phyloP scores from a whole-genome alignment of 2,888 invertebrate species.

The Trypoxylon attenuatum region DNA sequence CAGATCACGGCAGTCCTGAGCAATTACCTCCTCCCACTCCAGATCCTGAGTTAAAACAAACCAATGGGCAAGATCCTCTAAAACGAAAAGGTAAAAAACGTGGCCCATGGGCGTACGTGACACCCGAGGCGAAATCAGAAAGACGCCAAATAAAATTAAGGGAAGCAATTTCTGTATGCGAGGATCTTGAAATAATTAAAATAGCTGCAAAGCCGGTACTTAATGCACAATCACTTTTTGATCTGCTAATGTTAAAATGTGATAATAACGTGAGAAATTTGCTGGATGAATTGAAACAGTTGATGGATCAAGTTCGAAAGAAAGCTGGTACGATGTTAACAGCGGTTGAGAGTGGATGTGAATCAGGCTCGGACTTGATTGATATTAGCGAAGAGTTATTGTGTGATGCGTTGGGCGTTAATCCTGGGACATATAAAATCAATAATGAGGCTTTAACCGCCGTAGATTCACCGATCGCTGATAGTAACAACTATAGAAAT shows the following conservation, averaged over 20 bases:
- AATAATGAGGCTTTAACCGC: constrained; percentile 59
- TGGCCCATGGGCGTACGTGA: constrained; percentile 71
- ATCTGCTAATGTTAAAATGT: constrained; percentile 67
- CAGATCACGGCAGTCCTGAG: constrained; percentile 77
- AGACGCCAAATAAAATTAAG: constrained; percentile 66
- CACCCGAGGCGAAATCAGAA: constrained; percentile 69
- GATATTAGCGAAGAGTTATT: constrained; percentile 63
- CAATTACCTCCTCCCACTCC: constrained; percentile 69
- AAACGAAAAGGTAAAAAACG: constrained; percentile 71
- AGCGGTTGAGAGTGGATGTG: constrained; percentile 43
- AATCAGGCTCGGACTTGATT: constrained; percentile 44
- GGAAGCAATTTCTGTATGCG: constrained; percentile 70
- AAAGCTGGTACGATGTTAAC: constrained; percentile 60
- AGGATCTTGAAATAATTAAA: constrained; percentile 65
- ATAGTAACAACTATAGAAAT: constrained; percentile 20
- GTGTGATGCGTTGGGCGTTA: constrained; percentile 63
- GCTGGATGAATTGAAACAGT: constrained; percentile 63
- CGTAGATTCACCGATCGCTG: constrained; percentile 24
- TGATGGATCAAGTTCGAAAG: constrained; percentile 64
- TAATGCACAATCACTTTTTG: constrained; percentile 66
- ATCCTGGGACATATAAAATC: constrained; percentile 65
- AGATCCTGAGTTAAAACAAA: constrained; percentile 64
- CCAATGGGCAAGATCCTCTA: constrained; percentile 53
- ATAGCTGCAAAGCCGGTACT: constrained; percentile 70
- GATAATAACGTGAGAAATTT: constrained; percentile 66